Evolutionary conservation across 1,140 invertebrate species (phyloP).

Genomic region (Anagrus nilaparvatae): DNA sequence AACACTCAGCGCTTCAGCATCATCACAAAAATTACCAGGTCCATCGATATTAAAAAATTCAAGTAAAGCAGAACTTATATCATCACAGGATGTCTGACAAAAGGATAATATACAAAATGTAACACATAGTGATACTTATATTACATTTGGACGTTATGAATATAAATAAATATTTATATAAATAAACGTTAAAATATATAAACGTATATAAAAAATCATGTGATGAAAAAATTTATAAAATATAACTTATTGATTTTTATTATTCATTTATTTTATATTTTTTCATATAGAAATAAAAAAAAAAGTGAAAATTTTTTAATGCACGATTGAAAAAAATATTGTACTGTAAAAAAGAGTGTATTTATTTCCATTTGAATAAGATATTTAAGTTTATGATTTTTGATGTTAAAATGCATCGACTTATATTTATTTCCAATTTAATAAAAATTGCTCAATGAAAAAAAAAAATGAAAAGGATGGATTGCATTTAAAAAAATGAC

Average conservation of each 20-base stretch:
- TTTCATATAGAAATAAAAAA: neutral
- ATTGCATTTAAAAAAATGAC: neutral
- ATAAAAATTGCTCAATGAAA: neutral
- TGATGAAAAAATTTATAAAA: neutral
- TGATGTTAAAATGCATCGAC: slow-evolving; percentile 2
- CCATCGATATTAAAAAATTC: slow-evolving; percentile 44
- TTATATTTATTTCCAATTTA: neutral
- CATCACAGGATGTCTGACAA: slow-evolving; percentile 38
- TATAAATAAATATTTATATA: neutral
- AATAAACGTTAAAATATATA: neutral
- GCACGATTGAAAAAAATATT: neutral
- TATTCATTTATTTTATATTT: neutral
- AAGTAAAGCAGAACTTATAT: slow-evolving; percentile 39
- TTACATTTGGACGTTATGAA: neutral
- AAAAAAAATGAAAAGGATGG: neutral
- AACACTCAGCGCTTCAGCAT: slow-evolving; percentile 19
- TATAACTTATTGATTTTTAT: neutral
- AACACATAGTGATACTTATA: neutral
- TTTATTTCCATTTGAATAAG: no score
- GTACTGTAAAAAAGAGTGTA: no score
- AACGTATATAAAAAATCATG: neutral
- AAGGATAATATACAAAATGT: slow-evolving; percentile 3
- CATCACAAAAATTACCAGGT: slow-evolving; percentile 39
- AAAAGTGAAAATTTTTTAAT: no score
- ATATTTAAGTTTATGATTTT: slow-evolving; percentile 12